phyloP scores from a whole-genome alignment of 2,888 invertebrate species.

The Cantharis rustica region DNA sequence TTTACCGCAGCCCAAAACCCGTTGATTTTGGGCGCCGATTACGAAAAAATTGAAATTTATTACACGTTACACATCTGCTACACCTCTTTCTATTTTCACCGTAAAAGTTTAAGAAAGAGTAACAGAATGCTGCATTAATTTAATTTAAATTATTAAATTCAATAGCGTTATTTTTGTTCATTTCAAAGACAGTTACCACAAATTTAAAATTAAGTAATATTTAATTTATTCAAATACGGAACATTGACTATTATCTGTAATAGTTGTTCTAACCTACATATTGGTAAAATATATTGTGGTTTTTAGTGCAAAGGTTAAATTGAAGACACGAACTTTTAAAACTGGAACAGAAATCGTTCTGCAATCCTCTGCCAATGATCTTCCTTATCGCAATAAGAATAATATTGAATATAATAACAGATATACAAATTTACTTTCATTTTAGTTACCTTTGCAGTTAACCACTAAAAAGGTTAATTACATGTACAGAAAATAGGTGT shows the following conservation, averaged over 20 bases:
- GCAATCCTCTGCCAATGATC: background rate
- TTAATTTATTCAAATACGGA: background rate
- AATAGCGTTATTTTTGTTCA: background rate
- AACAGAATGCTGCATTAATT: background rate
- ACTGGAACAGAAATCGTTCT: background rate
- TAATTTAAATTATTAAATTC: background rate
- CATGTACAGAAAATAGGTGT: background rate
- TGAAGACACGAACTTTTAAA: background rate
- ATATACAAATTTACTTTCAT: background rate
- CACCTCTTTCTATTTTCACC: background rate
- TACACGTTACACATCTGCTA: background rate
- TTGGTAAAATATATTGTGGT: background rate
- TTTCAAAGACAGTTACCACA: background rate
- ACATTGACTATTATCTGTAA: background rate
- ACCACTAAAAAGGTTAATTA: background rate
- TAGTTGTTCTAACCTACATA: slow-evolving; percentile 2
- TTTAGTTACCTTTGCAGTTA: background rate
- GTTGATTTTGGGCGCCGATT: background rate
- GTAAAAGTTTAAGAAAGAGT: background rate
- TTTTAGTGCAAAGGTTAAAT: slow-evolving; percentile 2
- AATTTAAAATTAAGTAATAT: background rate
- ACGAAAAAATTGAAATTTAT: background rate
- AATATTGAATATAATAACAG: background rate
- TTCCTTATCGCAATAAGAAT: background rate
- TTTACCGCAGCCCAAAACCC: background rate